phyloP scores from a whole-genome alignment of 2,797 vertebrate genomes.

The Salmo trutta region DNA sequence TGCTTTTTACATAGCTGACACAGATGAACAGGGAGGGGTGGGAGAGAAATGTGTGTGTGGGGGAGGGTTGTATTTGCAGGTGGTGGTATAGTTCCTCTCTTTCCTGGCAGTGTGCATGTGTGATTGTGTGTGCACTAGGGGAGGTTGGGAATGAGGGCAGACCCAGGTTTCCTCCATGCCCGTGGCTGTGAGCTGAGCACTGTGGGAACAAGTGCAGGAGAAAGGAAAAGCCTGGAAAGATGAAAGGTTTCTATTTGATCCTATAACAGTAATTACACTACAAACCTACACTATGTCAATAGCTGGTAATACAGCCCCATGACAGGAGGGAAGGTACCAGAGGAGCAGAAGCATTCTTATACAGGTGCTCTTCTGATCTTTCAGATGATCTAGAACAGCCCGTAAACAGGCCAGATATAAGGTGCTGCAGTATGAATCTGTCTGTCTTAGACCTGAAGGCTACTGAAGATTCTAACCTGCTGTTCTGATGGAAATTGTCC shows the following conservation, averaged over 20 bases:
- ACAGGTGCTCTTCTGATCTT: too few relatives aligned
- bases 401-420: too few relatives aligned
- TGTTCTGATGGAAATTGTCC: too few relatives aligned
- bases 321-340: too few relatives aligned
- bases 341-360: too few relatives aligned
- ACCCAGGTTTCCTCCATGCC: constrained; percentile 55
- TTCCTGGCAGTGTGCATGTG: too few relatives aligned
- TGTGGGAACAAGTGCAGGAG: constrained; percentile 24
- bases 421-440: too few relatives aligned
- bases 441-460: too few relatives aligned
- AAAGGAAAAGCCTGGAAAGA: neutral
- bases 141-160: constrained; percentile 32
- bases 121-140: neutral
- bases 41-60: constrained; percentile 10
- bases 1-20: constrained; percentile 72
- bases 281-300: neutral
- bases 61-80: neutral
- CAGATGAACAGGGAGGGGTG: constrained; percentile 34
- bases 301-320: too few relatives aligned
- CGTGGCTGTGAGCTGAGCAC: constrained; percentile 43
- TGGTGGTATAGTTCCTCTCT: too few relatives aligned
- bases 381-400: too few relatives aligned
- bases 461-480: neutral
- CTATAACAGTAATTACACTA: neutral
- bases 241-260: neutral